A percentile compares a stretch with the other conserved stretches of the same genome.
Conservation (phyloP, 1,140 invertebrate species). For the Drosophila pachea region DNA sequence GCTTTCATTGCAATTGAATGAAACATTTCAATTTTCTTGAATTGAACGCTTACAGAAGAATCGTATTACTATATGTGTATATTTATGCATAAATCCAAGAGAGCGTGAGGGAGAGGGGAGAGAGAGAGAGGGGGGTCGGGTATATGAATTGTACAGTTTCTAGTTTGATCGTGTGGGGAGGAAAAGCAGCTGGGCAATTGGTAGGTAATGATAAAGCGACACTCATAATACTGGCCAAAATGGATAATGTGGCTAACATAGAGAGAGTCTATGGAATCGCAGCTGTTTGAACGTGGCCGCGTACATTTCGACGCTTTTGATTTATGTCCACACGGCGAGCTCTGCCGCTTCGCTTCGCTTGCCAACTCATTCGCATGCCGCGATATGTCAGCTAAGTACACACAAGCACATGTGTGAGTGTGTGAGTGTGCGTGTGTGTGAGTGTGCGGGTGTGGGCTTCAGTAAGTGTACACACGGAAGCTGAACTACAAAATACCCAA, state of each 20-base stretch:
- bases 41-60: too few relatives aligned
- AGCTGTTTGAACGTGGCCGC: slow-evolving; percentile 33
- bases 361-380: not conserved
- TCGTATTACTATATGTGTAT: too few relatives aligned
- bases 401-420: not conserved
- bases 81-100: too few relatives aligned
- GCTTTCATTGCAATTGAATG: too few relatives aligned
- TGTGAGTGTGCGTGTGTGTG: not conserved
- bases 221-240: not conserved
- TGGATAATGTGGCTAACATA: not conserved
- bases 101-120: too few relatives aligned
- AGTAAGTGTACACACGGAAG: too few relatives aligned
- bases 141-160: too few relatives aligned
- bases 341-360: slow-evolving; percentile 1
- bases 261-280: slow-evolving; percentile 38
- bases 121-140: too few relatives aligned
- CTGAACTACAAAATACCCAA: too few relatives aligned
- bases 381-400: not conserved
- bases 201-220: slow-evolving; percentile 15
- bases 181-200: slow-evolving; percentile 24
- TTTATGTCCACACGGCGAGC: slow-evolving; percentile 23
- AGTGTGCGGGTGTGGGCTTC: too few relatives aligned
- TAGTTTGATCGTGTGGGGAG: not conserved
- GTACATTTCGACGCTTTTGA: slow-evolving; percentile 18
- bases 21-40: too few relatives aligned